Evolutionary conservation across 2,888 invertebrate genomes (phyloP).

Genomic region (Diachrysia chrysitis): DNA sequence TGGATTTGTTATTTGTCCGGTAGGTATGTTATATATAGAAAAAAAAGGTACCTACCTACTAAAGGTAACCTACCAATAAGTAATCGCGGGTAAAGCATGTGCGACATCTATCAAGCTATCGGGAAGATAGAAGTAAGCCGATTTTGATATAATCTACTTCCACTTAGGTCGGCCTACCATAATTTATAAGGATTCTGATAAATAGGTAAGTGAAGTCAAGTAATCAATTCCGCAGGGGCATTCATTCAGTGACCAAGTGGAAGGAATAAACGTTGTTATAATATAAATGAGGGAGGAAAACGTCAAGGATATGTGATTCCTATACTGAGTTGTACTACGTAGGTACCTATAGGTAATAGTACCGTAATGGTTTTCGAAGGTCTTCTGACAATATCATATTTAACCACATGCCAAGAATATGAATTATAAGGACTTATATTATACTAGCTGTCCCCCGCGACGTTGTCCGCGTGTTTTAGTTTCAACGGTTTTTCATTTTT

Average conservation of each 20-base stretch:
- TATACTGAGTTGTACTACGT: neutral
- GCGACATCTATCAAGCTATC: neutral
- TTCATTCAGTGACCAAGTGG: neutral
- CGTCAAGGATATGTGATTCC: neutral
- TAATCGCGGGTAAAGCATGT: neutral
- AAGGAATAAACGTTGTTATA: constrained; percentile 3
- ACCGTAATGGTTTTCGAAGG: constrained; percentile 31
- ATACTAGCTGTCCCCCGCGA: no score
- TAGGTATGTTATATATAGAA: no score
- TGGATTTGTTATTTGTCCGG: no score
- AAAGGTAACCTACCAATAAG: no score
- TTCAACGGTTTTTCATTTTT: no score
- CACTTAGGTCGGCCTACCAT: neutral
- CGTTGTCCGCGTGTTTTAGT: no score
- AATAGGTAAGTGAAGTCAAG: neutral
- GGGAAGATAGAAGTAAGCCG: no score
- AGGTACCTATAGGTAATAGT: constrained; percentile 13
- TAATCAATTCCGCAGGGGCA: constrained; percentile 1
- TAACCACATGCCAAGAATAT: neutral
- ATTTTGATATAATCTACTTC: neutral
- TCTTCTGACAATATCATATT: constrained; percentile 18
- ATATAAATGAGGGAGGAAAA: constrained; percentile 16
- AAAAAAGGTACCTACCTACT: no score
- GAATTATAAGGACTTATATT: neutral
- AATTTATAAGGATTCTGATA: neutral